These are phyloP conservation scores for Bombus confusus DNA, from an alignment of 1,140 invertebrate species.

Conservation along the genomic window DNA sequence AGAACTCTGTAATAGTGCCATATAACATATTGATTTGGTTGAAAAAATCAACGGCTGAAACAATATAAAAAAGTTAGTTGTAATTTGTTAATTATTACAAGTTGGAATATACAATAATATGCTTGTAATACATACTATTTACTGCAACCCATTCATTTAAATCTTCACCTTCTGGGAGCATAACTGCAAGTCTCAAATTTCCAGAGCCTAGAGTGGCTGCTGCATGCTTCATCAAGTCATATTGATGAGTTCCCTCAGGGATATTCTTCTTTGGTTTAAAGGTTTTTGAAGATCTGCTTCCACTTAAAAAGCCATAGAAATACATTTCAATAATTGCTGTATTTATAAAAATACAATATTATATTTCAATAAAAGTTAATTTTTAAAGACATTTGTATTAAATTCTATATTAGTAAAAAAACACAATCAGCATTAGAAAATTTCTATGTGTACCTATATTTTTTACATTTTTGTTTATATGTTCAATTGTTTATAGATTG, in stretches of 20 bases:
- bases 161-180: slow-evolving; percentile 99
- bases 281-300: slow-evolving; percentile 96
- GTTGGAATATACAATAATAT: background rate
- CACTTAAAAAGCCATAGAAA: slow-evolving; percentile 81
- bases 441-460: background rate
- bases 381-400: background rate
- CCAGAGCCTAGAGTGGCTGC: slow-evolving; percentile 98
- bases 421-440: background rate
- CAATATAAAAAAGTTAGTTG: background rate
- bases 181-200: slow-evolving; percentile 97
- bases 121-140: slow-evolving; percentile 90
- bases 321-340: background rate
- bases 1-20: slow-evolving; percentile 99
- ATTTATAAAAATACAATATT: background rate
- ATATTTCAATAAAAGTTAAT: background rate
- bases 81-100: background rate
- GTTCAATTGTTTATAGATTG: background rate
- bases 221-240: slow-evolving; percentile 99
- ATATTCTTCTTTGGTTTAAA: slow-evolving; percentile 99
- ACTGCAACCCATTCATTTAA: slow-evolving; percentile 99
- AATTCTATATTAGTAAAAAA: background rate
- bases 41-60: slow-evolving; percentile 98
- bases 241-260: slow-evolving; percentile 98
- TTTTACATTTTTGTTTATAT: background rate
- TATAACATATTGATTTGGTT: slow-evolving; percentile 99